Conservation (phyloP, 1,140 invertebrate genomes). For the Drosophila ercepeae region DNA sequence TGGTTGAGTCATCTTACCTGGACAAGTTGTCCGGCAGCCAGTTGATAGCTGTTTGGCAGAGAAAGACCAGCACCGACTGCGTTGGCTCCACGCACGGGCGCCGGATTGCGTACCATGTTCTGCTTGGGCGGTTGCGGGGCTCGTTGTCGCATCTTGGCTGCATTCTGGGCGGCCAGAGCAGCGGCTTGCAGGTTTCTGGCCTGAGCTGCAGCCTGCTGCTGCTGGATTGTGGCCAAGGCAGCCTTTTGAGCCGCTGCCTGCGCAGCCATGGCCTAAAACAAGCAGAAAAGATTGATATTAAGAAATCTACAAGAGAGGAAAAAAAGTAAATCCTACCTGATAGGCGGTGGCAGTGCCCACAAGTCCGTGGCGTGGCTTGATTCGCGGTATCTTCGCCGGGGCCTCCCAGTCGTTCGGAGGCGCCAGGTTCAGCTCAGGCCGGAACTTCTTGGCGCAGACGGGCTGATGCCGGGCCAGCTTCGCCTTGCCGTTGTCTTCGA, state of each 20-base stretch:
- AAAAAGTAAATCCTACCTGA: constrained; percentile 53
- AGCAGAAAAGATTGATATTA: background rate
- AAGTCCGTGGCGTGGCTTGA: constrained; percentile 80
- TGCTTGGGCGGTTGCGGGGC: constrained; percentile 61
- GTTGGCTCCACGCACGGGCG: constrained; percentile 58
- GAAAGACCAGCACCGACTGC: constrained; percentile 53
- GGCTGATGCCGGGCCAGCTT: constrained; percentile 94
- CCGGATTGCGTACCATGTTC: constrained; percentile 61
- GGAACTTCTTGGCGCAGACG: constrained; percentile 96
- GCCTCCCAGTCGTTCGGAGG: constrained; percentile 95
- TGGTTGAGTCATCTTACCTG: constrained; percentile 44
- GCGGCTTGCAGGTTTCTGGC: constrained; percentile 79
- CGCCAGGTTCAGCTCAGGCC: constrained; percentile 92
- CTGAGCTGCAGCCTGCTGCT: constrained; percentile 72
- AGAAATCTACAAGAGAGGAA: too few relatives aligned
- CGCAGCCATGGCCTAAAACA: constrained; percentile 78
- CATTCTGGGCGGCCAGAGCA: constrained; percentile 77
- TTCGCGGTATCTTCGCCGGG: constrained; percentile 93
- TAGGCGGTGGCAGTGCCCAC: constrained; percentile 83
- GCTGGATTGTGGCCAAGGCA: constrained; percentile 77
- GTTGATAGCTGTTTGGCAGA: constrained; percentile 78
- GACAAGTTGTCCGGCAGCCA: constrained; percentile 76
- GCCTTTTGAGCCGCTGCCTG: constrained; percentile 83
- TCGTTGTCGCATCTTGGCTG: constrained; percentile 74
- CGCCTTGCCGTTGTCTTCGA: constrained; percentile 97